These are phyloP conservation scores for Caenorhabditis macrosperma DNA, from an alignment of 2,888 invertebrate genomes.

Conservation along the genomic window DNA sequence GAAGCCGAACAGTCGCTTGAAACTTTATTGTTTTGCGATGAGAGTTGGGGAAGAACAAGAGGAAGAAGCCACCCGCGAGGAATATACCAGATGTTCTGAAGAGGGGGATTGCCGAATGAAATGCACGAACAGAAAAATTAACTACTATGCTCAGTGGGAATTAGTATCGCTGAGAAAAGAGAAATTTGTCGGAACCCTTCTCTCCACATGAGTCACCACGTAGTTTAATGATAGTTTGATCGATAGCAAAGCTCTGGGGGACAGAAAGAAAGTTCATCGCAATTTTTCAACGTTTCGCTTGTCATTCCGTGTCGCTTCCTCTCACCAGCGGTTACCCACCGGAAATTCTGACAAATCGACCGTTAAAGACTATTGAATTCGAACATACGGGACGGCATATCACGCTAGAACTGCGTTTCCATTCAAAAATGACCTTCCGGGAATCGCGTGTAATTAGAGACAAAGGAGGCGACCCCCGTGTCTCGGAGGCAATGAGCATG, in stretches of 20 bases:
- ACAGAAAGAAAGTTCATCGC: conserved; percentile 15
- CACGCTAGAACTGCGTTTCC: conserved; percentile 51
- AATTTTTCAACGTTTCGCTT: neutral
- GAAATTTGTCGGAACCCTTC: conserved; percentile 7
- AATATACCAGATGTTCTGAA: conserved; percentile 34
- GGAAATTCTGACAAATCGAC: conserved; percentile 51
- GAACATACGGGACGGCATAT: conserved; percentile 23
- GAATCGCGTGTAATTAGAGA: conserved; percentile 51
- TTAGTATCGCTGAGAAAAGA: conserved; percentile 36
- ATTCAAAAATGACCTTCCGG: conserved; percentile 55
- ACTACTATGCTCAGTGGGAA: conserved; percentile 46
- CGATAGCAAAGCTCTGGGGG: neutral
- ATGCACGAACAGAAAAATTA: conserved; percentile 34
- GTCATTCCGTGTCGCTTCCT: neutral
- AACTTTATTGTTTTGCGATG: conserved; percentile 34
- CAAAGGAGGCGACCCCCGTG: conserved; percentile 3
- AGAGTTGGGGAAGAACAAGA: conserved; percentile 5
- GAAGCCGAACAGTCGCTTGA: conserved; percentile 37
- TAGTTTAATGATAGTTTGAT: conserved; percentile 46
- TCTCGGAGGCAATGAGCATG: conserved; percentile 52
- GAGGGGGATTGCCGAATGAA: conserved; percentile 14
- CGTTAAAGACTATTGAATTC: conserved; percentile 43
- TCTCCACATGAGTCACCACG: conserved; percentile 21
- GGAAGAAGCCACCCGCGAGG: conserved; percentile 1
- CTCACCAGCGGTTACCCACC: conserved; percentile 21